Evolutionary conservation across 2,888 invertebrate species (phyloP).

Genomic region (Phyto melanocephala): DNA sequence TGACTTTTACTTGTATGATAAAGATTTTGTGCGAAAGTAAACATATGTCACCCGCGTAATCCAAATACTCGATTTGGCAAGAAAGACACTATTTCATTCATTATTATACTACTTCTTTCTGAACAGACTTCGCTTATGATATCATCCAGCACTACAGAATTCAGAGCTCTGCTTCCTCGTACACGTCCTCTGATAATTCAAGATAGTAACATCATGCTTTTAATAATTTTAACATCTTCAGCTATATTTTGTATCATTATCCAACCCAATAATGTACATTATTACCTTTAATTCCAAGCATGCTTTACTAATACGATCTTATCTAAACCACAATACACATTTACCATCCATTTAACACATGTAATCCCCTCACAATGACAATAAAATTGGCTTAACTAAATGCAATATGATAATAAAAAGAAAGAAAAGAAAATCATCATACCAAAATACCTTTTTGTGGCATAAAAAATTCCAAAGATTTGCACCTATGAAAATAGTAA

Average conservation of each 20-base stretch:
- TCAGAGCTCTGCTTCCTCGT: too few relatives aligned
- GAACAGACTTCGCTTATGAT: too few relatives aligned
- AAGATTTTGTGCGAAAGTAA: too few relatives aligned
- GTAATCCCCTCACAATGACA: conserved; percentile 38
- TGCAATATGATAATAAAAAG: background rate
- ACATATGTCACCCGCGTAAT: too few relatives aligned
- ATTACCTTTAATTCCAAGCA: background rate
- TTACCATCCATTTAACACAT: conserved; percentile 25
- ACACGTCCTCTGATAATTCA: too few relatives aligned
- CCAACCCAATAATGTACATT: too few relatives aligned
- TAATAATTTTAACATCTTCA: background rate
- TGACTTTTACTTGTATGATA: too few relatives aligned
- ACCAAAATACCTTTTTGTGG: conserved; percentile 1
- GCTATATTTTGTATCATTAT: background rate
- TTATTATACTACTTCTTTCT: too few relatives aligned
- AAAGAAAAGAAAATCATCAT: background rate
- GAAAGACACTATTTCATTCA: too few relatives aligned
- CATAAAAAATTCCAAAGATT: background rate
- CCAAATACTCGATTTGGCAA: too few relatives aligned
- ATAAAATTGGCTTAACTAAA: conserved; percentile 44
- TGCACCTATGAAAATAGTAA: background rate
- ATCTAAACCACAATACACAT: background rate
- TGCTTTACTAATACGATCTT: too few relatives aligned
- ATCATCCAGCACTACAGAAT: too few relatives aligned
- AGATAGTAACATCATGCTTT: background rate